Percentiles rank a stretch among this genome's conserved stretches.
These are phyloP conservation scores for Trematocara marginatum DNA, from an alignment of 2,113 vertebrate genomes.

Conservation along the genomic window DNA sequence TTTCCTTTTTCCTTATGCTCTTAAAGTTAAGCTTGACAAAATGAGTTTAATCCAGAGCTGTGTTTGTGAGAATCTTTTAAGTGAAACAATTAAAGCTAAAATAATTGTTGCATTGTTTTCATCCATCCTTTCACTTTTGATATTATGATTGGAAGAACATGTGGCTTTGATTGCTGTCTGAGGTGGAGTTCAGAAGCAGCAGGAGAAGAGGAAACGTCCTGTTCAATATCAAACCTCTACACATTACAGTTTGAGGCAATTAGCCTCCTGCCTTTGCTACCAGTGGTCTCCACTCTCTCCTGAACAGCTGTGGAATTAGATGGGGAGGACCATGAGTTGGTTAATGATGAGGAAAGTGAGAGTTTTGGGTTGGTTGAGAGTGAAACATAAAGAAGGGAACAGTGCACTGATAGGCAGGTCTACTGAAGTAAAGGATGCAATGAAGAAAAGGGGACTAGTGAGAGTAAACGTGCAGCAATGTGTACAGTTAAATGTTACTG, in stretches of 20 bases:
- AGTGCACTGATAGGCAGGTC: background rate
- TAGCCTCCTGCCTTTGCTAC: constrained; percentile 47
- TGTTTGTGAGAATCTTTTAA: background rate
- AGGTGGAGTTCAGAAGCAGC: background rate
- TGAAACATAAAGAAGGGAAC: background rate
- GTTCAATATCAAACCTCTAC: constrained; percentile 26
- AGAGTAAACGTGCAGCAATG: background rate
- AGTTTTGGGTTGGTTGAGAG: background rate
- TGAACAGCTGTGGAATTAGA: constrained; percentile 51
- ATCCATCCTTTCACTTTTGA: background rate
- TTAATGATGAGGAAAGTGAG: constrained; percentile 49
- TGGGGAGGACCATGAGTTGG: constrained; percentile 31
- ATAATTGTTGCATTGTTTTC: background rate
- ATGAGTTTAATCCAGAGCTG: background rate
- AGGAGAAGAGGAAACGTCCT: background rate
- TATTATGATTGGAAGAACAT: background rate
- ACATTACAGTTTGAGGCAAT: constrained; percentile 55
- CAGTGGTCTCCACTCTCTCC: constrained; percentile 30
- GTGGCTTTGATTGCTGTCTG: background rate
- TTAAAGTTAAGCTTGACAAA: constrained; percentile 46
- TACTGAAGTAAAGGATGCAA: background rate
- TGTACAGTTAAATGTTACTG: constrained; percentile 75
- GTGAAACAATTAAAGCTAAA: background rate
- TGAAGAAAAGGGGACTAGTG: background rate
- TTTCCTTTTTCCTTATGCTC: constrained; percentile 32